These are phyloP conservation scores for Thalassophryne amazonica DNA, from an alignment of 2,797 vertebrate genomes.

Conservation along the genomic window DNA sequence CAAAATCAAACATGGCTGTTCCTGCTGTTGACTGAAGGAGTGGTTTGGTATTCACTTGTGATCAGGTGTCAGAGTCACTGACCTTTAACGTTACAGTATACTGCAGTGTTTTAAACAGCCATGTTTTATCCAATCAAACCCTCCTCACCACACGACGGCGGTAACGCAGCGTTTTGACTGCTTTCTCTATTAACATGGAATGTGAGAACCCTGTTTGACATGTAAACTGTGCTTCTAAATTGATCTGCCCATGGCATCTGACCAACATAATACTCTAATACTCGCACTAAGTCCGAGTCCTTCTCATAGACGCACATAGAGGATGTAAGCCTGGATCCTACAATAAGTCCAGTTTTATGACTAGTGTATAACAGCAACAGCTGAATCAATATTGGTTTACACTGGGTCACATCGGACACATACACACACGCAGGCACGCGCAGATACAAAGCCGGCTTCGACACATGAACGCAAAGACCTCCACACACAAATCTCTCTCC, in stretches of 20 bases:
- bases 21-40: no score
- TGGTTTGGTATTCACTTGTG: no score
- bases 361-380: constrained; percentile 72
- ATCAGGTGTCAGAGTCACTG: no score
- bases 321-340: constrained; percentile 62
- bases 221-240: constrained; percentile 19
- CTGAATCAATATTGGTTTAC: constrained; percentile 80
- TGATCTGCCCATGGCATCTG: constrained; percentile 29
- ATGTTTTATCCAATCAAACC: no score
- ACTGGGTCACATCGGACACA: constrained; percentile 66
- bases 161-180: fast-evolving
- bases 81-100: no score
- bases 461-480: constrained; percentile 24
- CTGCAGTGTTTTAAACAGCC: no score
- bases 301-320: constrained; percentile 4
- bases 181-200: neutral
- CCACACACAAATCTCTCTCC: constrained; percentile 33
- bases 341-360: constrained; percentile 75
- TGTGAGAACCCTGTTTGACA: constrained; percentile 26
- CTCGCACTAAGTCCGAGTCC: constrained; percentile 12
- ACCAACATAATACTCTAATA: constrained; percentile 1
- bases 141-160: neutral
- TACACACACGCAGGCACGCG: no score
- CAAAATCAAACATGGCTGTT: no score
- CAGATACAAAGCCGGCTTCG: constrained; percentile 1